Evolutionary conservation across 1,140 invertebrate species (phyloP), one percentile per base, ranked within the genome.

Genomic region (Drosophila tsacasi): DNA sequence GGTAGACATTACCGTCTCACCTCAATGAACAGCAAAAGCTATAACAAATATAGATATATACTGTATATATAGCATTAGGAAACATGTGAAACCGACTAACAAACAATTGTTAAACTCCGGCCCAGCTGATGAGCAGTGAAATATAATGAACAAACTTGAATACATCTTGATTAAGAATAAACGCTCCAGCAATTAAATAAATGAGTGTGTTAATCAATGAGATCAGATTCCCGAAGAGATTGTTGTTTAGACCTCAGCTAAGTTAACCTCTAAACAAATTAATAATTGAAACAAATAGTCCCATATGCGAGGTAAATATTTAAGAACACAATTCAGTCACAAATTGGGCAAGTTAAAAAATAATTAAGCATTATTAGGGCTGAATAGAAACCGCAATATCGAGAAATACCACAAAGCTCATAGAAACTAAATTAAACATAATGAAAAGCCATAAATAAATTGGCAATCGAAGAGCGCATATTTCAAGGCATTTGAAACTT

Each of bases 1-100:
- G 85, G 81, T 60, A 74, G 78, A 79, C 63, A 84, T 75, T 90
- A 82, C 68, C 67, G 81, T 69, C 60, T 42, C 82, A 83, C 85
- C 81, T 89, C 81, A 90, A 82, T 85, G 85, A 77, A 30, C 79
- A 75, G 71, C 62, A 71, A 87, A 75, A 79, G 78, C 60, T 73
- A 47, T 35, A 79, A 13, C 55, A 74, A 67, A 67, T 25, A 54
- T 52, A 61, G 40, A 47, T 15, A 67, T 52, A 59, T 25, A 60
- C 50, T 27, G 44, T 50, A 42, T 44, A 60, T 60, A 47, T 39
- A 35, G 25, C 59, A 55, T 65, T 62, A 50, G 58, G 66, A 65
- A 60, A 54, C 62, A 77, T 77, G 66, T 66, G 58, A 69, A 82
- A 62, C 52, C 62, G 49, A 61, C 49, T 73, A 50, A 50, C 49